Evolutionary conservation across 2,113 vertebrate species (phyloP).

Genomic region (Daboia siamensis): DNA sequence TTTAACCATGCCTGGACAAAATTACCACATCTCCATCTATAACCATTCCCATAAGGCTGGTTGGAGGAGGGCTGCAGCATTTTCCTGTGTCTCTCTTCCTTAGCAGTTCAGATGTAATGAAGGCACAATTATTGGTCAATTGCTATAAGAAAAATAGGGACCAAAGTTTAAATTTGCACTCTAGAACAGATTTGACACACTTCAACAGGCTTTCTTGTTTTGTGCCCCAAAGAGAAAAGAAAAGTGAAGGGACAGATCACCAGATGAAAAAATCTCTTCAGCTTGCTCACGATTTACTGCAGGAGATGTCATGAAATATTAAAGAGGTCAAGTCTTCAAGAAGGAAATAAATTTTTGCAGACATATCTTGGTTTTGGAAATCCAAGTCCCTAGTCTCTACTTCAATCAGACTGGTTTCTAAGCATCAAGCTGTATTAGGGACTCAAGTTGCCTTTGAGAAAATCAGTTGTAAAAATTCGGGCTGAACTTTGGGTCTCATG

Average conservation of each 20-base stretch:
- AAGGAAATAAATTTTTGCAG: not conserved
- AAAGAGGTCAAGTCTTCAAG: not conserved
- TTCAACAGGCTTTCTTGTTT: not conserved
- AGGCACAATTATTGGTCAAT: not conserved
- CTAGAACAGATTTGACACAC: not conserved
- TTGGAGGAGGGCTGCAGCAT: not conserved
- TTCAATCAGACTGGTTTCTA: not conserved
- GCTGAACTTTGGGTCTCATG: not conserved
- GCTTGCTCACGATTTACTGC: not conserved
- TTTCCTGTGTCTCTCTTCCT: not conserved
- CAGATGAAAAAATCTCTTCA: not conserved
- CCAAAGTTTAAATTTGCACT: not conserved
- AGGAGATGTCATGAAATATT: not conserved
- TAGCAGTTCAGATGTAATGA: not conserved
- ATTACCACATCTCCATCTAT: not conserved
- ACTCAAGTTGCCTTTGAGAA: not conserved
- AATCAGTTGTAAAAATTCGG: not conserved
- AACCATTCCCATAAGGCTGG: not conserved
- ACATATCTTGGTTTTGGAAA: not conserved
- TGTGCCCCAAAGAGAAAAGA: not conserved
- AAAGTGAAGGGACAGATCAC: not conserved
- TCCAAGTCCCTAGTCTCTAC: not conserved
- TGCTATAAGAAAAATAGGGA: not conserved
- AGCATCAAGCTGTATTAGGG: not conserved
- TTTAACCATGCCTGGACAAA: not conserved